A percentile compares a stretch with the other conserved stretches of the same genome.
phyloP scores from a whole-genome alignment of 1,140 invertebrate genomes.

The Zaprionus ghesquierei region DNA sequence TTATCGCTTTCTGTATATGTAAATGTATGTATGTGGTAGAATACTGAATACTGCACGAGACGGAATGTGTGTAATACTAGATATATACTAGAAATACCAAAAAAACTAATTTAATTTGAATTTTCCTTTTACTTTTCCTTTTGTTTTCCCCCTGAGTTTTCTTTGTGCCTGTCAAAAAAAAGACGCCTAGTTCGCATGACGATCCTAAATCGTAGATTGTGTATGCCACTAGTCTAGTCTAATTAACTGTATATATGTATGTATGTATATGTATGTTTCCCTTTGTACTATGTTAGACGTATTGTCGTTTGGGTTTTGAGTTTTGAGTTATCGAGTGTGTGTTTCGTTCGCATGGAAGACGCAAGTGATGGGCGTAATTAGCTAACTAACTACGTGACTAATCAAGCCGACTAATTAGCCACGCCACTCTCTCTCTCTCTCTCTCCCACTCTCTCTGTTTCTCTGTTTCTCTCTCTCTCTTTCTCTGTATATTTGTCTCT shows the following conservation, averaged over 20 bases:
- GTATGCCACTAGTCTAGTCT: neutral
- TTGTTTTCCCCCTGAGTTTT: neutral
- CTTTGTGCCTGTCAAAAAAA: neutral
- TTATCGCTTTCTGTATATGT: no score
- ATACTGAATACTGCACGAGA: neutral
- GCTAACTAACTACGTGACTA: neutral
- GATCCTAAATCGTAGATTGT: neutral
- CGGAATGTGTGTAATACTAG: neutral
- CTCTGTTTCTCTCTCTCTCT: constrained; percentile 24
- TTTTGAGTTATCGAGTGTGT: neutral
- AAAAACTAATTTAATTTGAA: no score
- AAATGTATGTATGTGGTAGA: no score
- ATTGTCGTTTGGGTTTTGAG: neutral
- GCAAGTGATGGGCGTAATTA: neutral
- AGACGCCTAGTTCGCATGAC: neutral
- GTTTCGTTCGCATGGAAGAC: constrained; percentile 23
- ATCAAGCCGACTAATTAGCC: constrained; percentile 3
- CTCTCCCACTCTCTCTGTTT: constrained; percentile 13
- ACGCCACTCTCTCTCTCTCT: neutral
- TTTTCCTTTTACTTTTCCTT: neutral
- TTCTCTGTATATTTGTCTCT: constrained; percentile 12
- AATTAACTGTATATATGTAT: neutral
- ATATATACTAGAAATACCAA: neutral
- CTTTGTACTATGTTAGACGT: neutral
- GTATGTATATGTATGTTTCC: neutral